Evolutionary conservation across 2,113 vertebrate species (phyloP).

Genomic region (Pachyramphus minor): DNA sequence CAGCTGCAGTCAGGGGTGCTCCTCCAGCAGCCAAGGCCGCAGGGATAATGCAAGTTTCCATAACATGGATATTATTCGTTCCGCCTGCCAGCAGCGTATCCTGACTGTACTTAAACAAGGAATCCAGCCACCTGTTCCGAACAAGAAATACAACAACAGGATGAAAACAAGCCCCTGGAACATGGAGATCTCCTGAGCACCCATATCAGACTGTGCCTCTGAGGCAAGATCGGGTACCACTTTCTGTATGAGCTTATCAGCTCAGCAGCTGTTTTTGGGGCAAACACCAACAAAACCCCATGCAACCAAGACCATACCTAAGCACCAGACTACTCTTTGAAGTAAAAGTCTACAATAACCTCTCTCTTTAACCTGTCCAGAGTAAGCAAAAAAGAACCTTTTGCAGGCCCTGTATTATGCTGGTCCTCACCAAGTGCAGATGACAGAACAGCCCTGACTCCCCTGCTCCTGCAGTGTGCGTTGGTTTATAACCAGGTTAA

Average conservation of each 20-base stretch:
- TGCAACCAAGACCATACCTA: accelerated
- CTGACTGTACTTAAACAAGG: accelerated
- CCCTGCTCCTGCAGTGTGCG: neutral
- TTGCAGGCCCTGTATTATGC: accelerated
- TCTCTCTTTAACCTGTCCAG: accelerated
- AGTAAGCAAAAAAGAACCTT: accelerated
- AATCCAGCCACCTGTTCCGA: neutral
- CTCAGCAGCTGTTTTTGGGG: neutral
- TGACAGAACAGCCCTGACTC: accelerated
- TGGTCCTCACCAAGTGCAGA: neutral
- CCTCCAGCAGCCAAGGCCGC: neutral
- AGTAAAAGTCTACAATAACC: accelerated
- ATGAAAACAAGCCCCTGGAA: accelerated
- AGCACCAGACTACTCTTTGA: accelerated
- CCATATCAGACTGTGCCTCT: accelerated
- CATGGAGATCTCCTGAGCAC: neutral
- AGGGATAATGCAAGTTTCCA: accelerated
- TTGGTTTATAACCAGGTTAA: neutral
- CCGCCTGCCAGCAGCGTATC: neutral
- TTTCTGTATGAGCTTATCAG: accelerated
- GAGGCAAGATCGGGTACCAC: too few species aligned
- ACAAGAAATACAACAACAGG: accelerated
- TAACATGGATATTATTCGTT: accelerated
- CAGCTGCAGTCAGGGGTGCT: neutral
- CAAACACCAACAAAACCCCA: accelerated